Evolutionary conservation across 2,888 invertebrate species (phyloP).

Genomic region (Prenolepis imparis): DNA sequence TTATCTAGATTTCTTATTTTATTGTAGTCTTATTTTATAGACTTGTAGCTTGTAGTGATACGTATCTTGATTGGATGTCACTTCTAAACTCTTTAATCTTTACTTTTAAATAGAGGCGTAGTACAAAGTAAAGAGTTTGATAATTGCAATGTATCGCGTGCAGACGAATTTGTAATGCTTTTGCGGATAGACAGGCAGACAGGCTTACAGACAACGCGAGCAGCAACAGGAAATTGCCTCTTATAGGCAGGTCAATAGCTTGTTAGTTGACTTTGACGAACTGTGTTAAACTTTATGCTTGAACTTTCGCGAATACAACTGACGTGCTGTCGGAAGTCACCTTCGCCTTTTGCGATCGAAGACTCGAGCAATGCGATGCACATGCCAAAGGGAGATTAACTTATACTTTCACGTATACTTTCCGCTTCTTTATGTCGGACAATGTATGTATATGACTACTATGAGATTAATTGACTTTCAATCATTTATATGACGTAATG

Average conservation of each 20-base stretch:
- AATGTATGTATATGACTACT: conserved; percentile 21
- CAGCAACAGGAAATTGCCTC: conserved; percentile 62
- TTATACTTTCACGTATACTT: conserved; percentile 24
- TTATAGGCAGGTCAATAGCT: conserved; percentile 52
- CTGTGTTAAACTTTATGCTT: conserved; percentile 54
- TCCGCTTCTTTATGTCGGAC: conserved; percentile 14
- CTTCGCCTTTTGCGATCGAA: conserved; percentile 51
- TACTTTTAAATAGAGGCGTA: background rate
- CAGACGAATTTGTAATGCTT: conserved; percentile 30
- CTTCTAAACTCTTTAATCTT: background rate
- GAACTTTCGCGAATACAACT: conserved; percentile 57
- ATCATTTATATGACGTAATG: conserved; percentile 48
- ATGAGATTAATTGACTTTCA: conserved; percentile 54
- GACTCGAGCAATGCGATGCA: conserved; percentile 44
- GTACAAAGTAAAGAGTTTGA: background rate
- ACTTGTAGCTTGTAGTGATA: background rate
- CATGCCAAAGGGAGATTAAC: conserved; percentile 56
- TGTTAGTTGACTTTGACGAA: conserved; percentile 56
- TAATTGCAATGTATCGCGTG: conserved; percentile 5
- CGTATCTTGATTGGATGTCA: background rate
- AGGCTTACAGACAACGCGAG: conserved; percentile 10
- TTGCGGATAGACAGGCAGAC: conserved; percentile 16
- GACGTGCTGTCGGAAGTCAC: conserved; percentile 40
- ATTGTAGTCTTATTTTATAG: too few species aligned
- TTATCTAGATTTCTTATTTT: background rate